Evolutionary conservation across 2,797 vertebrate species (phyloP).

Genomic region (Pitangus sulphuratus): DNA sequence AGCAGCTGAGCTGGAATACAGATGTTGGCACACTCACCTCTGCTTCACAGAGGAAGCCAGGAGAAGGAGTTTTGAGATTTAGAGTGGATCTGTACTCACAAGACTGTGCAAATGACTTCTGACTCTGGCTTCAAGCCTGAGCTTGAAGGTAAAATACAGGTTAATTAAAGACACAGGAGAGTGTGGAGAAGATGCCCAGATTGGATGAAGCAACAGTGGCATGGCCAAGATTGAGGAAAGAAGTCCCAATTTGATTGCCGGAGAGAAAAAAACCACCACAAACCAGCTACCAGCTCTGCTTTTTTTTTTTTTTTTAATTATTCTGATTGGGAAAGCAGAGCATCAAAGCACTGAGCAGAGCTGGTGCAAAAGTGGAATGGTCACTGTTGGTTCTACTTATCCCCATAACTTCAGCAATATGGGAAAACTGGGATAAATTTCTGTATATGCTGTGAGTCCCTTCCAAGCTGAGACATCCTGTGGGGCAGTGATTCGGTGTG

Average conservation of each 20-base stretch:
- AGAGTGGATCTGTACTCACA: constrained; percentile 25
- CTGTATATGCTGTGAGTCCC: not conserved
- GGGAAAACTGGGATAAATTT: not conserved
- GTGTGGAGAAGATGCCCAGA: not conserved
- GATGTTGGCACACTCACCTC: constrained; percentile 30
- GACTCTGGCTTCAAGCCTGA: constrained; percentile 45
- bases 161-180: constrained; percentile 65
- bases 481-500: not conserved
- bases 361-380: not conserved
- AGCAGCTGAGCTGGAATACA: constrained; percentile 44
- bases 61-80: constrained; percentile 28
- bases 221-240: not conserved
- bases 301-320: no score
- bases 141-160: constrained; percentile 37
- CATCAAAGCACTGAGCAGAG: not conserved
- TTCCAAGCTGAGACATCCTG: not conserved
- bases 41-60: not conserved
- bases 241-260: not conserved
- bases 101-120: constrained; percentile 40
- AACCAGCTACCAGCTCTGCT: not conserved
- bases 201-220: not conserved
- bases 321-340: not conserved
- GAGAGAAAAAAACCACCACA: not conserved
- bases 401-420: not conserved
- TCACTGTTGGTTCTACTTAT: not conserved